Conservation (phyloP, 1,140 invertebrate species). For the Glossosoma conforme region DNA sequence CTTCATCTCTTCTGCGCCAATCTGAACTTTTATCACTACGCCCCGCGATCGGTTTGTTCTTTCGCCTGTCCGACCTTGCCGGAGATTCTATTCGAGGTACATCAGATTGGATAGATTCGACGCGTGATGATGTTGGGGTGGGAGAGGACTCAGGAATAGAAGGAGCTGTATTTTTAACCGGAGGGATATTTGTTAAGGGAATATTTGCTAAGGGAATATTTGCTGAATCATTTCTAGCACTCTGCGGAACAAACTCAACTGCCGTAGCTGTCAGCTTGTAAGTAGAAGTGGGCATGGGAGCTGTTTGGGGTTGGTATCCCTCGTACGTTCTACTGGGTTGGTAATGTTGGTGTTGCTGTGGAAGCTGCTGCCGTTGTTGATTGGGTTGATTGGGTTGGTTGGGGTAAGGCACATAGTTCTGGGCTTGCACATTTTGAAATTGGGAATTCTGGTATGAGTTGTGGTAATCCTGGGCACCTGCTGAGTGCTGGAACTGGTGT, state of each 20-base stretch:
- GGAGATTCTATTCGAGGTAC: neutral
- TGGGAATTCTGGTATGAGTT: neutral
- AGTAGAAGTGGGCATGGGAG: slow-evolving; percentile 31
- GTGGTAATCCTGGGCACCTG: neutral
- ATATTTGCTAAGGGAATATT: slow-evolving; percentile 33
- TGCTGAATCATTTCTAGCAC: slow-evolving; percentile 30
- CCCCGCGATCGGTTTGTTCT: neutral
- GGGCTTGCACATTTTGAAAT: neutral
- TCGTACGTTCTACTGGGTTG: neutral
- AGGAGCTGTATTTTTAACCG: slow-evolving; percentile 1
- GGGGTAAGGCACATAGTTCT: neutral
- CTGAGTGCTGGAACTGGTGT: slow-evolving; percentile 12
- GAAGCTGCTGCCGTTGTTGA: slow-evolving; percentile 8
- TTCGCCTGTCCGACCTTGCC: neutral
- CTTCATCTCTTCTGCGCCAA: slow-evolving; percentile 19
- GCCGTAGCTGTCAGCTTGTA: slow-evolving; percentile 46
- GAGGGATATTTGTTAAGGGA: slow-evolving; percentile 38
- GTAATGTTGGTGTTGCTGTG: neutral
- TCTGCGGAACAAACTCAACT: slow-evolving; percentile 47
- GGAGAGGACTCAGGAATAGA: neutral
- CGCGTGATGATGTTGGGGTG: too few species aligned
- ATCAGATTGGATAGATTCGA: too few species aligned
- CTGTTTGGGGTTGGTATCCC: neutral
- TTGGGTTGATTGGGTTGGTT: slow-evolving; percentile 32
- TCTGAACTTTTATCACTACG: slow-evolving; percentile 12